Evolutionary conservation across 2,888 invertebrate species (phyloP), one percentile per base, ranked within the genome.

Genomic region (Microplitis deprimator): DNA sequence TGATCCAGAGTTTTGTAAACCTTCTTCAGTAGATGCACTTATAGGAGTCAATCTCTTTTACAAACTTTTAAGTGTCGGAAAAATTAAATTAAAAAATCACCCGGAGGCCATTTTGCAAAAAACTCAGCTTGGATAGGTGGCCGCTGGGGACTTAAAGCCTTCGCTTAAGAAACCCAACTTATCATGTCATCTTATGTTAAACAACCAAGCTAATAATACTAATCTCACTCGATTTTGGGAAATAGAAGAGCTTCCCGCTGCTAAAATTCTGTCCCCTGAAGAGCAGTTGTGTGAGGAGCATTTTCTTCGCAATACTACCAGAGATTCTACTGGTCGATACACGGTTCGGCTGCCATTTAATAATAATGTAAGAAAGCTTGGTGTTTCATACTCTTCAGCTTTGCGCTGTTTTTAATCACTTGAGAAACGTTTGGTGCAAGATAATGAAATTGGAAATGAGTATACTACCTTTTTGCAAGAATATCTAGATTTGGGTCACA

Each of bases 391-490:
- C 10, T 6, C 64, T 8, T 50, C 50, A 13, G 77, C 77, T 10
- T 67, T 73, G n/a, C 73, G 71, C 50, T 73, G 75, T 62, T 75
- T 78, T n/a, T 8, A 73, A 7, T 17, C 61, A 0, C 16, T 77
- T 8, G 38, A 76, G 8, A 60, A 71, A n/a, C 71, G 40, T 29
- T 68, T 78, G 6, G 50, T 13, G 1, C 6, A 13, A 1, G 29
- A 78, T 38, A 16, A 16, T n/a, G 61, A 68, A n/a, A 40, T 78
- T 38, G 41, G 73, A n/a, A 8, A 69, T 16, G 16, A 73, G 64
- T 83, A 84, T 39, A 68, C 64, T 17, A 68, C 68, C 1, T 80
- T 83, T 38, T 75, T 83, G 70, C 13, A 75, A 13, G 82, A 84
- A 76, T 83, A 83, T 69, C 16, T 74, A 5, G 61, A 74, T 7